Evolutionary conservation across 53 echinoderm and acorn worm species (phyloP).

Genomic region (Holothuria scabra): DNA sequence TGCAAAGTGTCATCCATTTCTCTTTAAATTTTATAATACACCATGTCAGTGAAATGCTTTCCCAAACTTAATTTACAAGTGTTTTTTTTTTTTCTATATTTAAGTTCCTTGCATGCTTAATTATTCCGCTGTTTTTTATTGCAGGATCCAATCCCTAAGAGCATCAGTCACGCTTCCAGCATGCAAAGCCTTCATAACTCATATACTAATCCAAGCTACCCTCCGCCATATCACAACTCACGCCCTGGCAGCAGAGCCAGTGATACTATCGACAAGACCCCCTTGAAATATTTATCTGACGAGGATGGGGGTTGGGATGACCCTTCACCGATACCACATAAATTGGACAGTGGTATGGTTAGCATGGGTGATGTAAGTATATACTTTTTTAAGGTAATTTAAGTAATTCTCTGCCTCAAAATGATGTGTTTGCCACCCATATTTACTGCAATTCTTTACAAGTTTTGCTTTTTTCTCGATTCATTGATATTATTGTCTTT

Average conservation of each 20-base stretch:
- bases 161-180: constrained; percentile 85
- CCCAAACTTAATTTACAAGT: too few species aligned
- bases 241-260: constrained; percentile 71
- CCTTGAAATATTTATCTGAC: constrained; percentile 73
- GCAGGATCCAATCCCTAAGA: constrained; percentile 94
- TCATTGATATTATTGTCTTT: too few species aligned
- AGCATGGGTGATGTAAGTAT: constrained; percentile 81
- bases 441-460: too few species aligned
- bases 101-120: too few species aligned
- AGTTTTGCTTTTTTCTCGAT: too few species aligned
- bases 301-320: constrained; percentile 76
- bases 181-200: constrained; percentile 86
- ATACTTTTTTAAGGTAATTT: too few species aligned
- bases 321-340: constrained; percentile 65
- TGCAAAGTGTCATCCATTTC: too few species aligned
- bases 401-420: too few species aligned
- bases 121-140: constrained; percentile 8
- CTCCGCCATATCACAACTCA: constrained; percentile 55
- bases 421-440: too few species aligned
- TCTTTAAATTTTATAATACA: too few species aligned
- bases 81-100: too few species aligned
- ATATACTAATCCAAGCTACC: constrained; percentile 84
- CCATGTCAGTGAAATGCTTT: too few species aligned
- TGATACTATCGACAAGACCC: constrained; percentile 64
- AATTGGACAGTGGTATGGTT: constrained; percentile 92